These are phyloP conservation scores for Nebria brevicollis DNA, from an alignment of 2,888 invertebrate genomes.

Conservation along the genomic window DNA sequence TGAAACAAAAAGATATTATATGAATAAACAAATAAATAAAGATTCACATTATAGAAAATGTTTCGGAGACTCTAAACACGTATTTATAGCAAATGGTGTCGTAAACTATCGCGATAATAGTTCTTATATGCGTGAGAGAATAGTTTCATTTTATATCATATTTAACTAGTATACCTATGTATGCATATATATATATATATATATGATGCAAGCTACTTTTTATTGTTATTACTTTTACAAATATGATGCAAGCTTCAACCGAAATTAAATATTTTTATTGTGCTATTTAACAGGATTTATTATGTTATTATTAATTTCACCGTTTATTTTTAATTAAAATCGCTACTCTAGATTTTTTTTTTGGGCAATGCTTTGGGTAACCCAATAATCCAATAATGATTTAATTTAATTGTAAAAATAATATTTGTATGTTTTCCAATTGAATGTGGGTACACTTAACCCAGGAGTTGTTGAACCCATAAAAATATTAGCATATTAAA, in stretches of 20 bases:
- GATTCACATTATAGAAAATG: conserved; percentile 43
- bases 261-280: background rate
- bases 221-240: background rate
- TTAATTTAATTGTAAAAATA: no score
- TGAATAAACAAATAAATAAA: conserved; percentile 45
- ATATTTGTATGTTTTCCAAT: no score
- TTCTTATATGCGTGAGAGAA: conserved; percentile 38
- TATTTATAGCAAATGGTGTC: conserved; percentile 45
- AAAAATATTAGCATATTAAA: no score
- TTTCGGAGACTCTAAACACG: conserved; percentile 41
- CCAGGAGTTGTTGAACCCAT: no score
- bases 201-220: background rate
- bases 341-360: no score
- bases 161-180: no score
- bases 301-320: background rate
- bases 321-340: no score
- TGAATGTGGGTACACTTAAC: no score
- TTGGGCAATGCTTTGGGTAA: no score
- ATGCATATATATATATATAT: no score
- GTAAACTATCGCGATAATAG: conserved; percentile 42
- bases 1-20: conserved; percentile 33
- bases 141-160: conserved; percentile 32
- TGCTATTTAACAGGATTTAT: background rate
- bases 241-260: background rate
- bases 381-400: no score